These are phyloP conservation scores for Resseliella maxima DNA, from an alignment of 2,888 invertebrate genomes.

Conservation along the genomic window DNA sequence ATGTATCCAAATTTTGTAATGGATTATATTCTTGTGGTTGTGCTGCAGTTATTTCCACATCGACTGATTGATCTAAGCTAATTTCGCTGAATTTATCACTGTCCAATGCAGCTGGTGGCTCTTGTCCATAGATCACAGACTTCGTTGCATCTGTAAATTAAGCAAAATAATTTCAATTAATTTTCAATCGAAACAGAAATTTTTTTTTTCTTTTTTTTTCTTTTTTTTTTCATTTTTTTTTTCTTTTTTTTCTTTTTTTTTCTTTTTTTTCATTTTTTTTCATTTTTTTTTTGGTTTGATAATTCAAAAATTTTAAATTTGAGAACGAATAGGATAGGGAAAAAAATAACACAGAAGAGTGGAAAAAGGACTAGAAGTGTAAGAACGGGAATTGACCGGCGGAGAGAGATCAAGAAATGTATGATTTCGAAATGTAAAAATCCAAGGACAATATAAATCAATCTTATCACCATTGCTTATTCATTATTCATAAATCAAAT, in stretches of 20 bases:
- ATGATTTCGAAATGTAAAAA: too few species aligned
- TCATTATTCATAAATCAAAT: constrained; percentile 2
- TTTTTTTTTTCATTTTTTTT: too few species aligned
- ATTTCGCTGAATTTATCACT: constrained; percentile 68
- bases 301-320: not conserved
- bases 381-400: not conserved
- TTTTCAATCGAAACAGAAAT: too few species aligned
- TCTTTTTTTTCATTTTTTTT: too few species aligned
- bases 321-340: too few species aligned
- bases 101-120: constrained; percentile 51
- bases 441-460: not conserved
- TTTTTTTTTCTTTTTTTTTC: too few species aligned
- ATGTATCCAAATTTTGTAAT: constrained; percentile 57
- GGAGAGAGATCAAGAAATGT: too few species aligned
- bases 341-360: too few species aligned
- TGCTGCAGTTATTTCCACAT: constrained; percentile 63
- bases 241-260: too few species aligned
- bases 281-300: not conserved
- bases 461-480: constrained; percentile 10
- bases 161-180: not conserved
- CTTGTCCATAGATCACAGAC: constrained; percentile 55
- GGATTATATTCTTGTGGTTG: constrained; percentile 63
- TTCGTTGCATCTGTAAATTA: constrained; percentile 54
- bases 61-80: constrained; percentile 66
- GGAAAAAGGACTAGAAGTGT: not conserved